phyloP scores from a whole-genome alignment of 2,797 vertebrate species.

The Melopsittacus undulatus region DNA sequence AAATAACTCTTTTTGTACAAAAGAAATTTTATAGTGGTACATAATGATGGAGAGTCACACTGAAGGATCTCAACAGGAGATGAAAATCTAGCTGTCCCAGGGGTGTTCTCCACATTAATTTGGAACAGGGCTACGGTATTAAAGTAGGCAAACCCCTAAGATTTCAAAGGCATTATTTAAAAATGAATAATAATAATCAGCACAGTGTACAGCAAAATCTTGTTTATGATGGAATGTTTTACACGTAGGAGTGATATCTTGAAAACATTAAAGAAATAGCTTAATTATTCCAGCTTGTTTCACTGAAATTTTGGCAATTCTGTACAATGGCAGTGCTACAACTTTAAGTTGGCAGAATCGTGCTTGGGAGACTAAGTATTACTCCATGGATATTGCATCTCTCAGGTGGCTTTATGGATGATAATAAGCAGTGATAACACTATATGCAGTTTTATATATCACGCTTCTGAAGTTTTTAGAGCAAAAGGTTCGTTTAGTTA shows the following conservation, averaged over 20 bases:
- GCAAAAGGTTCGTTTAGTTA: background rate
- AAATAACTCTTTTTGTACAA: slow-evolving; percentile 46
- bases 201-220: background rate
- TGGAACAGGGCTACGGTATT: background rate
- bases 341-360: background rate
- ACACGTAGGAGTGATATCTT: background rate
- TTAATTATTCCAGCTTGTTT: background rate
- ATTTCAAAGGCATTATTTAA: slow-evolving; percentile 13
- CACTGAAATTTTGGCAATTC: background rate
- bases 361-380: background rate
- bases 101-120: background rate
- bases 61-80: background rate
- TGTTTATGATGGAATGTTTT: background rate
- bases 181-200: background rate
- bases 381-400: background rate
- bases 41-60: slow-evolving; percentile 17
- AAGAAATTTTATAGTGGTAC: slow-evolving; percentile 27
- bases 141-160: background rate
- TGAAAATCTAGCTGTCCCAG: background rate
- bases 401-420: background rate
- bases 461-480: background rate
- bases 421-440: background rate
- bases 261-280: background rate
- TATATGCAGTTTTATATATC: background rate
- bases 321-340: rapidly evolving